Evolutionary conservation across 1,140 invertebrate species (phyloP).

Genomic region (Diabrotica virgifera): DNA sequence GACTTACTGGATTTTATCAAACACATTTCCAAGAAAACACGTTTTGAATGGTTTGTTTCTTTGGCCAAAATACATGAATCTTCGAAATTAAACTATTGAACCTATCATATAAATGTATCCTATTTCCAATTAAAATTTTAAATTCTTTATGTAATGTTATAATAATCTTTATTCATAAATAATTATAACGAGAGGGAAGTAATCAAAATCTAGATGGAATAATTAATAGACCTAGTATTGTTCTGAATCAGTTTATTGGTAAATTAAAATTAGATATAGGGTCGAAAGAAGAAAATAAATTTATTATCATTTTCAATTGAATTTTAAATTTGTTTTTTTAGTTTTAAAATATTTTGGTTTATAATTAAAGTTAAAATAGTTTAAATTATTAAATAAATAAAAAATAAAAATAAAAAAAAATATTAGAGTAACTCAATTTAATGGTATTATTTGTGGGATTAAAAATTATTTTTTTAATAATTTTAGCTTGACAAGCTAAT

Average conservation of each 20-base stretch:
- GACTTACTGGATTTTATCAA: no score
- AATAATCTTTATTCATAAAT: slow-evolving; percentile 50
- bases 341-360: slow-evolving; percentile 33
- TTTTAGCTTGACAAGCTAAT: slow-evolving; percentile 58
- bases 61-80: no score
- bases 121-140: slow-evolving; percentile 50
- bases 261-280: slow-evolving; percentile 49
- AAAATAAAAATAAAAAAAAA: slow-evolving; percentile 51
- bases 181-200: slow-evolving; percentile 50
- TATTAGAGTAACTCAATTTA: slow-evolving; percentile 53
- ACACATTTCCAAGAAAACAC: no score
- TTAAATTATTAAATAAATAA: slow-evolving; percentile 52
- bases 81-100: no score
- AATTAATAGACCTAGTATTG: slow-evolving; percentile 49
- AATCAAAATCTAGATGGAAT: slow-evolving; percentile 51
- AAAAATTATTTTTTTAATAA: slow-evolving; percentile 54
- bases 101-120: no score
- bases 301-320: slow-evolving; percentile 55
- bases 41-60: no score
- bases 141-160: slow-evolving; percentile 52
- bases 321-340: slow-evolving; percentile 44
- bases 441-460: slow-evolving; percentile 55
- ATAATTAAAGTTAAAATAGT: slow-evolving; percentile 48
- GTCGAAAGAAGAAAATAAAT: slow-evolving; percentile 57
- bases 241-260: slow-evolving; percentile 56